phyloP scores from a whole-genome alignment of 2,888 invertebrate genomes.

The Nemapogon koenigi region DNA sequence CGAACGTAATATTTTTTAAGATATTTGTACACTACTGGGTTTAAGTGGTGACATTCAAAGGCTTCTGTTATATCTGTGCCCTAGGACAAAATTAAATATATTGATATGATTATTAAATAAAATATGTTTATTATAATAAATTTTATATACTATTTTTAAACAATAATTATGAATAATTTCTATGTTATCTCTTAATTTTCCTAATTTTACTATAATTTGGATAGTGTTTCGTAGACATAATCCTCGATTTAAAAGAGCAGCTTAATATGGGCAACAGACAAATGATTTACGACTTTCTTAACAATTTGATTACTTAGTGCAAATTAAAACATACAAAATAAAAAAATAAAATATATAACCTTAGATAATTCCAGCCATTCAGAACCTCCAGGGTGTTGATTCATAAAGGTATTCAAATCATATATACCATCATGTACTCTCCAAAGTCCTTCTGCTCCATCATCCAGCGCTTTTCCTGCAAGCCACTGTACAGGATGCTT shows the following conservation, averaged over 20 bases:
- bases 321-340: no score
- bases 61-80: slow-evolving; percentile 84
- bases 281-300: no score
- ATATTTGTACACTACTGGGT: slow-evolving; percentile 59
- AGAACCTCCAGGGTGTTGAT: slow-evolving; percentile 84
- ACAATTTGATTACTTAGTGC: no score
- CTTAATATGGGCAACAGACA: no score
- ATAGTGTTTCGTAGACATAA: no score
- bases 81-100: slow-evolving; percentile 29
- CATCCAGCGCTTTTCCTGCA: slow-evolving; percentile 68
- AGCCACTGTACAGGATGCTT: slow-evolving; percentile 64
- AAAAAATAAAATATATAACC: slow-evolving; percentile 54
- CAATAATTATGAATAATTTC: no score
- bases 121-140: no score
- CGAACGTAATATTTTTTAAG: slow-evolving; percentile 69
- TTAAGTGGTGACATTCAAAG: slow-evolving; percentile 77
- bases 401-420: slow-evolving; percentile 80
- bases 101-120: no score
- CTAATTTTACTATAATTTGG: no score
- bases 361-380: slow-evolving; percentile 76
- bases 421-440: slow-evolving; percentile 79
- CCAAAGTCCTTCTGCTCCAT: slow-evolving; percentile 80
- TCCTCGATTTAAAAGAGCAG: no score
- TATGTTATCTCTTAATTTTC: no score
- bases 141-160: no score